A percentile compares a stretch with the other conserved stretches of the same genome.
Conservation (phyloP, 2,888 invertebrate genomes). For the Machimus rusticus region DNA sequence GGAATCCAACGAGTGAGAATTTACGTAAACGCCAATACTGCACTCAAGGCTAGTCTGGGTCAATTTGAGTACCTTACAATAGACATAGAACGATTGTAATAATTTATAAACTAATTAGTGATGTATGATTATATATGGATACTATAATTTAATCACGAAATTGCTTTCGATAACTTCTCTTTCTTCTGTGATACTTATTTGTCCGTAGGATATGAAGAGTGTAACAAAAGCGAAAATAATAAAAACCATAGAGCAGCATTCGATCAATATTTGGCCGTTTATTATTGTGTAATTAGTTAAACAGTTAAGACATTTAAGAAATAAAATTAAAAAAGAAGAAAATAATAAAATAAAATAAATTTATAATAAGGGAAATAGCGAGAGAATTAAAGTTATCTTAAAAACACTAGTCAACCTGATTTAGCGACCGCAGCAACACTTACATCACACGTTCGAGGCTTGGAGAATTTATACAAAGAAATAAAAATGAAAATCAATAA, state of each 20-base stretch:
- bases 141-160: neutral
- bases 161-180: slow-evolving; percentile 15
- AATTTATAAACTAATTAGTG: slow-evolving; percentile 7
- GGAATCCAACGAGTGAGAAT: slow-evolving; percentile 13
- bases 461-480: neutral
- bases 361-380: slow-evolving; percentile 5
- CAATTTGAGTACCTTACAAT: slow-evolving; percentile 6
- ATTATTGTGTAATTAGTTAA: neutral
- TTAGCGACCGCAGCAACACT: slow-evolving; percentile 11
- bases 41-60: slow-evolving; percentile 27
- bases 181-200: slow-evolving; percentile 36
- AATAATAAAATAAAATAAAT: neutral
- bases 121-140: neutral
- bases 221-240: neutral
- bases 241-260: neutral
- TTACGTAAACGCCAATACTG: neutral
- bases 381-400: slow-evolving; percentile 2
- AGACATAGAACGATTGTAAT: slow-evolving; percentile 23
- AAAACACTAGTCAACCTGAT: slow-evolving; percentile 15
- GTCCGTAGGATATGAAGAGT: slow-evolving; percentile 23
- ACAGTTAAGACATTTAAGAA: neutral
- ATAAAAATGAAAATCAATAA: neutral
- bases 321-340: neutral
- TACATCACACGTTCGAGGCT: slow-evolving; percentile 12
- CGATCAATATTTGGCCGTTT: neutral